Base-by-base conservation (phyloP, 2,888 invertebrate genomes). In the Eilema griseolum region DNA sequence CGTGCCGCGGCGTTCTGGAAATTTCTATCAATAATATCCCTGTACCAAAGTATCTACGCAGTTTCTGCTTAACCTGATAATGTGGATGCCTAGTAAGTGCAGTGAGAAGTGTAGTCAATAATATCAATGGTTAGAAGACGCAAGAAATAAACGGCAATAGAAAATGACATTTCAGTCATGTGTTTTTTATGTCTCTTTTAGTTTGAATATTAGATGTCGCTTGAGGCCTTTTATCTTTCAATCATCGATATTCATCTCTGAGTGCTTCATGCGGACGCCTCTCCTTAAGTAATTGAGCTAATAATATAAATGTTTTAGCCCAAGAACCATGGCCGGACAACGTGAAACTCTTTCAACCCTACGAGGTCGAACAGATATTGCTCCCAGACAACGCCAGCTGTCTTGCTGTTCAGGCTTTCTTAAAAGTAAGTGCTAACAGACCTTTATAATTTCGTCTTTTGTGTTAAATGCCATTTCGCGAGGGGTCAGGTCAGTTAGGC, bases 361-460 rank as follows among this genome's bases (percentile, higher is more conserved):
- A 98, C 88, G 98, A 99, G 90, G 98, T 98, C 41, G 99, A 98
- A 85, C 99, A 99, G 93, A 99, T 99, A 76, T 93, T 99, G 41
- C 93, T 99, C 64, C 98, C 99, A 3, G 99, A 99, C 89, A 98
- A 98, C 92, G 99, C 99, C 16, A 98, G 98, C 88, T 99, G 99
- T 85, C 95, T 99, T 24, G 98, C 99, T 3, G 98, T 99, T 0
- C 98, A 99, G 89, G 98, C 99, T 0, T 99, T 98, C 88, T 95
- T 99, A 28, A 98, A 98, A 91, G 95, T 95, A 82, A 69, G 62
- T 63, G 11, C n/a, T 56, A 4, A 56, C 11, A 52, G 28, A 16
- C 20, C 11, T n/a, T 26, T 24, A 24, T 23, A 24, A 57, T 11
- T 24, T 57, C 1, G 7, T 46, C 16, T 46, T 46, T 8, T n/a